These are phyloP conservation scores for Chironomus tepperi DNA, from an alignment of 1,140 invertebrate genomes.

Conservation along the genomic window DNA sequence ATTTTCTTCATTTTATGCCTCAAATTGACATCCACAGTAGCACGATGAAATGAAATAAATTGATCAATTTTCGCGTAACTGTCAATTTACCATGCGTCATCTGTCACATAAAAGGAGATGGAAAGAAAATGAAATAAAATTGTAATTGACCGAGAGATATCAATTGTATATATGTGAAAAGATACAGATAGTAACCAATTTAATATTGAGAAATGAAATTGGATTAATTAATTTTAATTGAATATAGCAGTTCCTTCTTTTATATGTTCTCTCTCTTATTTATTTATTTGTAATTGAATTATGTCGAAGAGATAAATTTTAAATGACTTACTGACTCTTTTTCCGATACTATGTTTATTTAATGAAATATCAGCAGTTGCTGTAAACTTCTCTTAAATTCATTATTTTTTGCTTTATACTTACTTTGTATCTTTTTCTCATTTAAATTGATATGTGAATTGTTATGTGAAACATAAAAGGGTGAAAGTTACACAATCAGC, in stretches of 20 bases:
- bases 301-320: neutral
- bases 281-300: neutral
- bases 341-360: too few species aligned
- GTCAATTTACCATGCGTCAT: conserved; percentile 7
- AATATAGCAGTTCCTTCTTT: neutral
- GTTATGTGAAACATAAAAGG: conserved; percentile 13
- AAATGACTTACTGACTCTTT: too few species aligned
- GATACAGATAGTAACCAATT: neutral
- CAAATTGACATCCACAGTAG: neutral
- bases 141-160: neutral
- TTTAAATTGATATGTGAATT: conserved; percentile 15
- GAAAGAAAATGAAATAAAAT: neutral
- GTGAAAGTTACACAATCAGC: conserved; percentile 12
- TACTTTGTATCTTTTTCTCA: neutral
- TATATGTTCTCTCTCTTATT: too few species aligned
- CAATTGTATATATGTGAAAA: neutral
- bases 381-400: too few species aligned
- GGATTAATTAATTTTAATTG: conserved; percentile 15
- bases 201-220: neutral
- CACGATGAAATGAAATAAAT: neutral
- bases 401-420: too few species aligned
- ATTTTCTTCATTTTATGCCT: neutral
- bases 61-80: conserved; percentile 10
- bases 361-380: too few species aligned
- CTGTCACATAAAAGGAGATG: neutral